phyloP scores from a whole-genome alignment of 2,888 invertebrate genomes.

The Eristalis pertinax region DNA sequence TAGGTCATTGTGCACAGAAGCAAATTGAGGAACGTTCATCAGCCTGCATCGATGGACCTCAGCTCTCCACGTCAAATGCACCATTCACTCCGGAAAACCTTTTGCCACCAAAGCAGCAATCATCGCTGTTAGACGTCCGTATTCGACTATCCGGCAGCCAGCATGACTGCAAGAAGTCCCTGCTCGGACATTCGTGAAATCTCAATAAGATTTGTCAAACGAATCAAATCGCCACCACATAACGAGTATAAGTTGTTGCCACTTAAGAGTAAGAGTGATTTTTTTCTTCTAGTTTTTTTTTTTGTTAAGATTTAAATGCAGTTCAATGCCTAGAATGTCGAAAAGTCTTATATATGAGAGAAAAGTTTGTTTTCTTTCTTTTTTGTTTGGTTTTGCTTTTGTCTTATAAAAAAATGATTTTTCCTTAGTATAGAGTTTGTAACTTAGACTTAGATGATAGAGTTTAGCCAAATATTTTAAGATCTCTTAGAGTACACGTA shows the following conservation, averaged over 20 bases:
- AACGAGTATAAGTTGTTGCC: conserved; percentile 25
- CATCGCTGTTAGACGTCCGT: no score
- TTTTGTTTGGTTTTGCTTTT: neutral
- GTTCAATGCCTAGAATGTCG: conserved; percentile 63
- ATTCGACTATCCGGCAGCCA: no score
- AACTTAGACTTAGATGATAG: conserved; percentile 63
- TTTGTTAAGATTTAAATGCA: conserved; percentile 46
- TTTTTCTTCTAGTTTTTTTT: conserved; percentile 11
- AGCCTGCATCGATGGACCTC: no score
- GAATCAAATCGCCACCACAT: conserved; percentile 40
- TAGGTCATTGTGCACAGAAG: no score
- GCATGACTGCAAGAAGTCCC: no score
- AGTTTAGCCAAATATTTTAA: conserved; percentile 43
- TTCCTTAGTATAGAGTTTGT: conserved; percentile 20
- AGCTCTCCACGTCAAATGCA: no score
- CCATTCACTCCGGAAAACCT: no score
- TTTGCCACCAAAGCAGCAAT: no score
- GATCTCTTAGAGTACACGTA: neutral
- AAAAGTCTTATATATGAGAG: conserved; percentile 66
- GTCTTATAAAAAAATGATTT: conserved; percentile 63
- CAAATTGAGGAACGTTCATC: no score
- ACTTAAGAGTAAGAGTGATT: conserved; percentile 62
- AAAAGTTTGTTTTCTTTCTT: conserved; percentile 33
- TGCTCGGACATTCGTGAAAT: no score
- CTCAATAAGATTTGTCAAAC: neutral